Base-by-base conservation (phyloP, 2,113 vertebrate species). In the Chamaetylas fuelleborni region DNA sequence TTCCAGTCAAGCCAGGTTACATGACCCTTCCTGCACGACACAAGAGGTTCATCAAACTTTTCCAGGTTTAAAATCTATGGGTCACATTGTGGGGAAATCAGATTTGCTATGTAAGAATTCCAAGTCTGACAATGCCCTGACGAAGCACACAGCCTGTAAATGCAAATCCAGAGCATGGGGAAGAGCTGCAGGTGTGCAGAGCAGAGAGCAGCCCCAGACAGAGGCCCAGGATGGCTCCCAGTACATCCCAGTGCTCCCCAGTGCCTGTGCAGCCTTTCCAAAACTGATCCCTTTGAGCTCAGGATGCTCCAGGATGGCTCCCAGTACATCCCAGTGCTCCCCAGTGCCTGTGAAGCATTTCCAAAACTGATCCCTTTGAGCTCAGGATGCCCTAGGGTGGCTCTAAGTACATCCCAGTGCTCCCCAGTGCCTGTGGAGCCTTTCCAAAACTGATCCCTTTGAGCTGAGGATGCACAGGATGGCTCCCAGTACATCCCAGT, bases 141-240 rank as follows among this genome's bases (percentile, higher is more conserved):
- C 2, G 15, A 31, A 40, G 53, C 6, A 17, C 5, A 1, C 1
- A 1, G 22, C 20, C 50, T 2, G 3, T 1, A 23, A 54, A 40
- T 13, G 66, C 14, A 40, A 64, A 40, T 20, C 11, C 57, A 56
- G 65, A 48, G 40, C 29, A 9, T 29, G 25, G n/a, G 25, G 48
- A 61, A 79, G 29, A 54, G 13, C n/a, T 56, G 25, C 40, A 29
- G 2, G 1, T 9, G 29, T 47, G 56, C 40, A 70, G 56, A 86
- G 51, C 43, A 25, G 29, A 17, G 11, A 66, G 43, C 60, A 66
- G 36, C 61, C 24, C 23, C 38, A n/a, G 0, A 3, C n/a, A 47
- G n/a, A 47, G 84, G 28, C 29, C 8, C 56, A 62, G 56, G 56
- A 47, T 4, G 6, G 56, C 36, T 78, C 56, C 80, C 38, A 50